These are phyloP conservation scores for Tortrix viridana DNA, from an alignment of 2,888 invertebrate genomes.

Conservation along the genomic window DNA sequence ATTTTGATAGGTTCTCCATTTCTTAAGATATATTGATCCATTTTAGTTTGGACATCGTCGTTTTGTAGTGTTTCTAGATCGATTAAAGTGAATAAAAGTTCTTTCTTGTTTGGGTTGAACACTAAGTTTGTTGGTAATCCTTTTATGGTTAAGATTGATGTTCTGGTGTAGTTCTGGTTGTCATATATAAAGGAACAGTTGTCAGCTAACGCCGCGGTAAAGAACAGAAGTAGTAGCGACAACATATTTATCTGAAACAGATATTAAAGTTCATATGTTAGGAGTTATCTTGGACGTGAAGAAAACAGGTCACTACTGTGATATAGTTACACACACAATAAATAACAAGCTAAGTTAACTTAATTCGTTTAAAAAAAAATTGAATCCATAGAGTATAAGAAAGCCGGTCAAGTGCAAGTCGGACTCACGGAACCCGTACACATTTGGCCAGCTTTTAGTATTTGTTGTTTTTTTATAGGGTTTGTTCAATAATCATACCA, in stretches of 20 bases:
- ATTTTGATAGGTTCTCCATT: slow-evolving; percentile 65
- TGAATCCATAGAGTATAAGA: no score
- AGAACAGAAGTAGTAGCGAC: slow-evolving; percentile 53
- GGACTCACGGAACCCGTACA: no score
- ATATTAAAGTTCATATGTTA: slow-evolving; percentile 19
- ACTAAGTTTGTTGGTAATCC: slow-evolving; percentile 75
- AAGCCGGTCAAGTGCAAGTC: no score
- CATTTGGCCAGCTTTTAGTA: no score
- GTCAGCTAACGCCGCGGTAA: slow-evolving; percentile 56
- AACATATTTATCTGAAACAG: slow-evolving; percentile 54
- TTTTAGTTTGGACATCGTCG: slow-evolving; percentile 73
- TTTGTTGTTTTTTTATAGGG: no score
- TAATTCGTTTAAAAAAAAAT: no score
- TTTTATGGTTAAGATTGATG: slow-evolving; percentile 65
- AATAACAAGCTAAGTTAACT: no score
- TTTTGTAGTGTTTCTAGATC: slow-evolving; percentile 70
- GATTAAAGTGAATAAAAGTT: slow-evolving; percentile 71
- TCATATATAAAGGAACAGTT: slow-evolving; percentile 65
- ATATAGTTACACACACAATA: not conserved
- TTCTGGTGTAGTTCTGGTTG: slow-evolving; percentile 55
- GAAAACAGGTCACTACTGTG: slow-evolving; percentile 36
- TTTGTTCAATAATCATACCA: no score
- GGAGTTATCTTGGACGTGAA: slow-evolving; percentile 23
- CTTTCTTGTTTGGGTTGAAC: slow-evolving; percentile 60
- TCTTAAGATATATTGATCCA: slow-evolving; percentile 73